Conservation (phyloP, 2,113 vertebrate species). For the Dunckerocampus dactyliophorus region DNA sequence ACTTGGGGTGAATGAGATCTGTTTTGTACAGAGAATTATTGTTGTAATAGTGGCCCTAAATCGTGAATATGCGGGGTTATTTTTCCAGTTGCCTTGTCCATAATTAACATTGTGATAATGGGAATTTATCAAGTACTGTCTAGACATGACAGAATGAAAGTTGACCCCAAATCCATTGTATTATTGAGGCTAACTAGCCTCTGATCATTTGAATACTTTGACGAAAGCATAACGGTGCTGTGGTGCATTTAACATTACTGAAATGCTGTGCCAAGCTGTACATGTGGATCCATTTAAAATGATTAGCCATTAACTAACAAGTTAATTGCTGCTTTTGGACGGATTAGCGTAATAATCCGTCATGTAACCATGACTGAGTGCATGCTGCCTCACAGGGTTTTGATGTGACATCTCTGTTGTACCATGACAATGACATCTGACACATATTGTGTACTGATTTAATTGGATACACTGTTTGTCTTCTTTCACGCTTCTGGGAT, state of each 20-base stretch:
- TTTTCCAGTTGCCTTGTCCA: not conserved
- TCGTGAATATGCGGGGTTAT: too few species aligned
- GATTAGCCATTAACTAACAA: slow-evolving; percentile 11
- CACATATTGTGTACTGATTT: slow-evolving; percentile 18
- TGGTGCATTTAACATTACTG: slow-evolving; percentile 4
- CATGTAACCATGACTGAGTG: slow-evolving; percentile 18
- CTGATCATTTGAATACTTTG: slow-evolving; percentile 27
- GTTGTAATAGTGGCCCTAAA: too few species aligned
- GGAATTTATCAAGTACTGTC: not conserved
- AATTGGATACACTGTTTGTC: slow-evolving; percentile 30
- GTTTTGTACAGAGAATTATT: too few species aligned
- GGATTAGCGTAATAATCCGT: slow-evolving; percentile 5
- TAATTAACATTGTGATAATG: slow-evolving; percentile 1
- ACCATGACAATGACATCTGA: slow-evolving; percentile 14
- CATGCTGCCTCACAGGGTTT: slow-evolving; percentile 34
- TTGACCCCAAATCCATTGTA: not conserved
- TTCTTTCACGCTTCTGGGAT: slow-evolving; percentile 20
- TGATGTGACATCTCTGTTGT: slow-evolving; percentile 12
- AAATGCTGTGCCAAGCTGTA: slow-evolving; percentile 7
- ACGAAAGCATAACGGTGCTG: not conserved
- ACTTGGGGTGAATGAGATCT: too few species aligned
- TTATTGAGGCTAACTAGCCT: not conserved
- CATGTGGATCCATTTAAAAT: slow-evolving; percentile 33
- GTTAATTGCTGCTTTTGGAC: slow-evolving; percentile 6
- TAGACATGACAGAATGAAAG: not conserved